Evolutionary conservation across 2,797 vertebrate genomes (phyloP), one percentile per base, ranked within the genome.

Genomic region (Acanthiza pusilla): DNA sequence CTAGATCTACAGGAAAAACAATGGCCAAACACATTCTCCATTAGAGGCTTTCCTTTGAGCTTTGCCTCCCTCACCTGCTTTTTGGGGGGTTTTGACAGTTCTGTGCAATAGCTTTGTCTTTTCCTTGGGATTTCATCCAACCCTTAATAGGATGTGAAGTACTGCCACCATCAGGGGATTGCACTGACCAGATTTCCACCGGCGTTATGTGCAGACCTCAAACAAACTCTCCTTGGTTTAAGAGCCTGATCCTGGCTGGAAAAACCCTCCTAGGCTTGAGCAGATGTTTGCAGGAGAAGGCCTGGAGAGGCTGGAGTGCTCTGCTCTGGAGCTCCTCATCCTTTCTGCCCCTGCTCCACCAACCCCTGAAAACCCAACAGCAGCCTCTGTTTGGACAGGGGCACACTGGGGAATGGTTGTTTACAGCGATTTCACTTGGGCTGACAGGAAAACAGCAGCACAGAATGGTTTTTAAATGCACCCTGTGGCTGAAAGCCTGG

Each of bases 401-500:
- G 18, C 27, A 58, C 15, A 8, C 58, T 51, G 45, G n/a, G 32
- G 91, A 90, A 73, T 48, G 10, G 48, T 38, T 78, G 32, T 86
- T 93, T 93, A 75, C 76, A 81, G 66, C 6, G 9, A 62, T 88
- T 93, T 88, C 66, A 18, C 43, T 45, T 6, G 6, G 62, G 53
- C 15, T 90, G 76, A 93, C 66, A 86, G 63, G 85, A 73, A 91
- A 94, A 66, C 62, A 86, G 66, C 43, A 84, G 9, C 32, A 75
- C 13, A 81, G 70, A 86, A 70, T 55, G 51, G 29, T 66, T 95
- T 94, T 84, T 73, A 84, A 91, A 89, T 68, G 79, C n/a, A 72
- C 13, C 11, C 79, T 25, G 55, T 93, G 94, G 89, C 85, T 94
- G 62, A 90, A 86, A 94, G 83, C 94, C 91, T 21, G 14, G 65